These are phyloP conservation scores for Arvicanthis niloticus DNA, from an alignment of 2,113 vertebrate genomes.

Conservation along the genomic window DNA sequence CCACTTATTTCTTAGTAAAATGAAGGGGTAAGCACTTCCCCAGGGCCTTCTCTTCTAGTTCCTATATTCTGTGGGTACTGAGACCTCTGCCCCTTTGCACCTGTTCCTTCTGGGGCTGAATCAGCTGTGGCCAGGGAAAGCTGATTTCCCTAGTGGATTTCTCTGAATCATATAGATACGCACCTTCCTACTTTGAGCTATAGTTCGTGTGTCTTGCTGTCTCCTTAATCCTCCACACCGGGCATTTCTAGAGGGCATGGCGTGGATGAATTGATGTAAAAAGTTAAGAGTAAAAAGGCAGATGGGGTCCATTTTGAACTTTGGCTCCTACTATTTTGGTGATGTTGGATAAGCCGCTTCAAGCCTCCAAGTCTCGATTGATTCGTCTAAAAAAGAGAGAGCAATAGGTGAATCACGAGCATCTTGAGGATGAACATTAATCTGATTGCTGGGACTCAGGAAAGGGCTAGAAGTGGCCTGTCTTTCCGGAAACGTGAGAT, in stretches of 20 bases:
- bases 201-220: not conserved
- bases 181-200: too few species aligned
- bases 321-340: not conserved
- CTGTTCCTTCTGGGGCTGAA: not conserved
- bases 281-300: not conserved
- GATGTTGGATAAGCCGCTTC: not conserved
- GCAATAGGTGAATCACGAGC: too few species aligned
- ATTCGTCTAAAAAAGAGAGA: not conserved
- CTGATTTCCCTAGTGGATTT: not conserved
- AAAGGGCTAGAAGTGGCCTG: not conserved
- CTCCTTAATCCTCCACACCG: not conserved
- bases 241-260: not conserved
- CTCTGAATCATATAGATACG: not conserved
- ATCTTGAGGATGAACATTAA: not conserved
- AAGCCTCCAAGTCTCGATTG: not conserved
- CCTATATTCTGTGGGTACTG: not conserved
- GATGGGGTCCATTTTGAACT: not conserved
- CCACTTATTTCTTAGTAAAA: conserved; percentile 35
- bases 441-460: not conserved
- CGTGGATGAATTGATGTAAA: not conserved
- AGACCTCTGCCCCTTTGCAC: not conserved
- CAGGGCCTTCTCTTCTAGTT: not conserved
- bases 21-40: not conserved
- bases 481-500: not conserved
- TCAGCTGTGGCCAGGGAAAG: not conserved